Conservation (phyloP, 2,113 vertebrate genomes). For the Lycaon pictus region DNA sequence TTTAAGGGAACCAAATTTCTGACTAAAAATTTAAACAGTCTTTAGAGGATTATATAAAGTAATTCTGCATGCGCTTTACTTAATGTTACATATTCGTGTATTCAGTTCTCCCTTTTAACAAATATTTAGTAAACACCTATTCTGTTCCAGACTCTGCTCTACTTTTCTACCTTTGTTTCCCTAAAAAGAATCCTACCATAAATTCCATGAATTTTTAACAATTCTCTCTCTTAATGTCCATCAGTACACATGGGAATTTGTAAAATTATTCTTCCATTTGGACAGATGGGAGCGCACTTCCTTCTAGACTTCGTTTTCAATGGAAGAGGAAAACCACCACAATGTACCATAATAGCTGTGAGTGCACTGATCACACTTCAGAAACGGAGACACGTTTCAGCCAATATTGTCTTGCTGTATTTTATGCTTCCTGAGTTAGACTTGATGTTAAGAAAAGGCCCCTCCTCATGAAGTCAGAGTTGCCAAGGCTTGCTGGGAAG, state of each 20-base stretch:
- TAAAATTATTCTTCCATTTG: not conserved
- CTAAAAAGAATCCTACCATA: not conserved
- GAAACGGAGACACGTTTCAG: not conserved
- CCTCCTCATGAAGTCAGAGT: not conserved
- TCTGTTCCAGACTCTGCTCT: conserved; percentile 9
- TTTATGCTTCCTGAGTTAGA: conserved; percentile 55
- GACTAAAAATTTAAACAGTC: not conserved
- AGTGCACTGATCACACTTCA: not conserved
- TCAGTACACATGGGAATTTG: not conserved
- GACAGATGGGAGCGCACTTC: not conserved
- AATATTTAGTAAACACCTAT: conserved; percentile 1
- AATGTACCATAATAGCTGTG: not conserved
- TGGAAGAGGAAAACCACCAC: conserved; percentile 19
- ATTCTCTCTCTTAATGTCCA: not conserved
- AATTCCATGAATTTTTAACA: conserved; percentile 1
- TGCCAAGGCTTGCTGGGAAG: conserved; percentile 76
- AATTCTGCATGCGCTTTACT: conserved; percentile 20
- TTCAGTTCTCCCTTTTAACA: conserved; percentile 5
- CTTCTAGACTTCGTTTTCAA: not conserved
- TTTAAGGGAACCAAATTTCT: not conserved
- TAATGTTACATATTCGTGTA: not conserved
- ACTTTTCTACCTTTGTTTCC: conserved; percentile 22
- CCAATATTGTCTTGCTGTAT: conserved; percentile 39
- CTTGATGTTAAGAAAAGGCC: conserved; percentile 61
- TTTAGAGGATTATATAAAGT: conserved; percentile 9